phyloP scores from a whole-genome alignment of 2,888 invertebrate genomes.

The Oxytorus armatus region DNA sequence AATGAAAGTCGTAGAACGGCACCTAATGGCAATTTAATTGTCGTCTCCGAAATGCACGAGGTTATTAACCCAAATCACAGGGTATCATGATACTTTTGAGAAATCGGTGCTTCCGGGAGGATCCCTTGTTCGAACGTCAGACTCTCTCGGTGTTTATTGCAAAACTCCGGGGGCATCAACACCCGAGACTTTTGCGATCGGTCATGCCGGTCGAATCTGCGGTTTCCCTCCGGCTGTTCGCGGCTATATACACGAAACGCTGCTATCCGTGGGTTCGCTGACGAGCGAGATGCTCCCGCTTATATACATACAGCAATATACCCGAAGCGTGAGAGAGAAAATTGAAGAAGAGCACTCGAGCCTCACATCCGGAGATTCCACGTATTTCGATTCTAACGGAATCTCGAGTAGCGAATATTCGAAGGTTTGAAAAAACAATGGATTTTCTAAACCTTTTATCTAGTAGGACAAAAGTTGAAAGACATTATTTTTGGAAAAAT shows the following conservation, averaged over 20 bases:
- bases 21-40: constrained; percentile 59
- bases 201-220: constrained; percentile 66
- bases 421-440: no score
- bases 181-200: constrained; percentile 20
- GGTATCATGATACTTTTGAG: constrained; percentile 32
- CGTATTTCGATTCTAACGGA: no score
- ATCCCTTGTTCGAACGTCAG: constrained; percentile 10
- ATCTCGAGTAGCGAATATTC: no score
- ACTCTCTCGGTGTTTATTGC: constrained; percentile 4
- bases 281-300: no score
- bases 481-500: no score
- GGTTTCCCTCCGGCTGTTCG: constrained; percentile 69
- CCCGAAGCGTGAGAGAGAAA: constrained; percentile 56
- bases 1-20: background rate
- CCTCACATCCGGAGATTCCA: constrained; percentile 13
- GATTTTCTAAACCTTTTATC: no score
- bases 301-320: no score
- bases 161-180: background rate
- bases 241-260: background rate
- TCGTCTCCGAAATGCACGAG: no score
- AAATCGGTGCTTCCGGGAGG: constrained; percentile 56
- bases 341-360: background rate
- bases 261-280: constrained; percentile 21
- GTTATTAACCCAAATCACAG: constrained; percentile 3
- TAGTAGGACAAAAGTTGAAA: no score